A percentile compares a stretch with the other conserved stretches of the same genome.
Conservation (phyloP, 2,113 vertebrate species). For the Paramormyrops kingsleyae region DNA sequence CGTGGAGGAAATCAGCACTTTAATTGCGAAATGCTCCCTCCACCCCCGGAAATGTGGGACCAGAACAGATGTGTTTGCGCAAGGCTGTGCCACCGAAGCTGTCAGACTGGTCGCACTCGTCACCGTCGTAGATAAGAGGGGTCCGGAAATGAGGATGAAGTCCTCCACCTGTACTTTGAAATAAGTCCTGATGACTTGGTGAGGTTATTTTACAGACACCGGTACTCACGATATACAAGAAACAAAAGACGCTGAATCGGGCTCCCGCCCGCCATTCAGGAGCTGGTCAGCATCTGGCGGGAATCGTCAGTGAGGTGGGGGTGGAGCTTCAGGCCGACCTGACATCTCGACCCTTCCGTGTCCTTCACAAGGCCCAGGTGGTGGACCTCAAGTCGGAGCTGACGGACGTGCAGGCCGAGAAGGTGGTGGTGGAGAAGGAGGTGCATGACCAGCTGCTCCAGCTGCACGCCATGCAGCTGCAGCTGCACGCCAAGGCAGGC, state of each 20-base stretch:
- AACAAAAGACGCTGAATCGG: neutral
- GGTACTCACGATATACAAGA: neutral
- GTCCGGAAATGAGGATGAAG: neutral
- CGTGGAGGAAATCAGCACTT: neutral
- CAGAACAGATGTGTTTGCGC: neutral
- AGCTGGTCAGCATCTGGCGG: neutral
- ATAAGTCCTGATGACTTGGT: neutral
- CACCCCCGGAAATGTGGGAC: neutral
- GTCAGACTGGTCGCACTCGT: too few relatives aligned
- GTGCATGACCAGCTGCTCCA: slow-evolving; percentile 88
- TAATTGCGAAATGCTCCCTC: neutral
- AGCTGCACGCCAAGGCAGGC: slow-evolving; percentile 85
- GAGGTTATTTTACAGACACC: neutral
- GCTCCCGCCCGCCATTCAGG: neutral
- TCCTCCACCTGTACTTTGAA: neutral
- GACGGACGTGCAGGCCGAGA: slow-evolving; percentile 84
- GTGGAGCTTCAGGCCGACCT: neutral
- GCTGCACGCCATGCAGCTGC: slow-evolving; percentile 83
- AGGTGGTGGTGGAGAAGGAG: slow-evolving; percentile 78
- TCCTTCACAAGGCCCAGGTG: slow-evolving; percentile 74
- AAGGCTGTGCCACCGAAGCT: neutral
- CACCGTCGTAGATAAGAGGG: neutral
- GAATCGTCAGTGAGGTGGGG: neutral
- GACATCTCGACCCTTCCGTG: neutral
- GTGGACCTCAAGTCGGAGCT: slow-evolving; percentile 91